phyloP scores from a whole-genome alignment of 2,888 invertebrate genomes.

The Sympetrum striolatum region DNA sequence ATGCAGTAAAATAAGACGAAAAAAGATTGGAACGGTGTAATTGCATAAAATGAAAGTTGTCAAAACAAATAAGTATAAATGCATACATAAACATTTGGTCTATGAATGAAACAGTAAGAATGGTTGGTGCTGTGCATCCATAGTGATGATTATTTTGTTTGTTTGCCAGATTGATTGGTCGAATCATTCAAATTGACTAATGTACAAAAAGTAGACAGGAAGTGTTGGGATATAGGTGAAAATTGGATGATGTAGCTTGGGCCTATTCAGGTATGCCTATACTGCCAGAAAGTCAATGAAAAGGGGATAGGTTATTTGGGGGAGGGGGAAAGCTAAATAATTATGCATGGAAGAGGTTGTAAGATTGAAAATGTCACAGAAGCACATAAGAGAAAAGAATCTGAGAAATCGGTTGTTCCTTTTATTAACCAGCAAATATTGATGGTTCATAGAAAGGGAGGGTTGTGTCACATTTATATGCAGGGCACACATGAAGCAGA shows the following conservation, averaged over 20 bases:
- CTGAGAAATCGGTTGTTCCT: neutral
- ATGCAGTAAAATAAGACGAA: slow-evolving; percentile 17
- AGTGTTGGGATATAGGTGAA: slow-evolving; percentile 26
- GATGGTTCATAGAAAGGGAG: slow-evolving; percentile 2
- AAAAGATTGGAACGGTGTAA: slow-evolving; percentile 3
- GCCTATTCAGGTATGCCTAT: slow-evolving; percentile 43
- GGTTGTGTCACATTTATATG: neutral
- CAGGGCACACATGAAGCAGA: slow-evolving; percentile 23
- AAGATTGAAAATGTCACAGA: slow-evolving; percentile 18
- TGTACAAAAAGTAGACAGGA: slow-evolving; percentile 23
- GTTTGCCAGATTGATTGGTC: slow-evolving; percentile 38
- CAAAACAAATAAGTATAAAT: slow-evolving; percentile 40
- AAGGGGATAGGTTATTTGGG: neutral
- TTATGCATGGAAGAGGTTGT: neutral
- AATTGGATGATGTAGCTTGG: slow-evolving; percentile 26
- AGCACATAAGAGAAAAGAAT: slow-evolving; percentile 12
- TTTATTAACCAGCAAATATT: neutral
- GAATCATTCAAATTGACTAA: neutral
- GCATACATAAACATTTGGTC: slow-evolving; percentile 16
- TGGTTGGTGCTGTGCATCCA: slow-evolving; percentile 36
- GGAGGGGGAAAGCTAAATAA: neutral
- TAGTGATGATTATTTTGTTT: slow-evolving; percentile 26
- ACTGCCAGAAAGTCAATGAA: slow-evolving; percentile 39
- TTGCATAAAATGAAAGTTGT: slow-evolving; percentile 10
- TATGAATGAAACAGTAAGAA: slow-evolving; percentile 11